phyloP scores from a whole-genome alignment of 2,888 invertebrate genomes.

The Pyrocoelia pectoralis region DNA sequence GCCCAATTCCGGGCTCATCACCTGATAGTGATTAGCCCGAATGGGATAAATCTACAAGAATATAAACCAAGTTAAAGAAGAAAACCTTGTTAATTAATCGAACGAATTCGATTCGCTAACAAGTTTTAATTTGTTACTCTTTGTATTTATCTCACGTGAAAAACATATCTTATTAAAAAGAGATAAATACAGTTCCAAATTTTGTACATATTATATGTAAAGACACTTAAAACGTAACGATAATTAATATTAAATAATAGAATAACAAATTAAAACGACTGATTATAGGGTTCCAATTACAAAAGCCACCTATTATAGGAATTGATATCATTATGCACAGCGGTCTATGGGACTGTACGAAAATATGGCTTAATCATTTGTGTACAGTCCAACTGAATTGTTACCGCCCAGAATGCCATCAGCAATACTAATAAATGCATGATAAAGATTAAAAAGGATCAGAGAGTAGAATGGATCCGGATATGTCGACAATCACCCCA shows the following conservation, averaged over 20 bases:
- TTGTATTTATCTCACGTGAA: slow-evolving; percentile 13
- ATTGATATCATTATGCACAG: slow-evolving; percentile 48
- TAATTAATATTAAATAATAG: slow-evolving; percentile 7
- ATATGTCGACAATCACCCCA: not conserved
- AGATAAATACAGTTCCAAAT: slow-evolving; percentile 1
- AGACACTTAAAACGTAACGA: not conserved
- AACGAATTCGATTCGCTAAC: not conserved
- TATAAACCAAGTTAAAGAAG: slow-evolving; percentile 39
- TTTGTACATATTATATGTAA: not conserved
- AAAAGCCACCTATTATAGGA: slow-evolving; percentile 48
- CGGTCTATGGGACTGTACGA: too few relatives aligned
- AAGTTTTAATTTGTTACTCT: slow-evolving; percentile 6
- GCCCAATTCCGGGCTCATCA: slow-evolving; percentile 52
- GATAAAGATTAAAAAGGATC: not conserved
- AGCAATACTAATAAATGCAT: not conserved
- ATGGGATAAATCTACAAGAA: slow-evolving; percentile 58
- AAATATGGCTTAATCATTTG: too few relatives aligned
- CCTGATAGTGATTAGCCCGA: slow-evolving; percentile 56
- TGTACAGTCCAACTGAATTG: too few relatives aligned
- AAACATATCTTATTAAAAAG: slow-evolving; percentile 2
- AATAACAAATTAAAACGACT: slow-evolving; percentile 30
- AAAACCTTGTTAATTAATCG: not conserved
- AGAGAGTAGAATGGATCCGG: not conserved
- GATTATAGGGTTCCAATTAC: slow-evolving; percentile 32
- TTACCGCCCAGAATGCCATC: not conserved